Conservation (phyloP, 2,797 vertebrate species). For the Glossophaga mutica region DNA sequence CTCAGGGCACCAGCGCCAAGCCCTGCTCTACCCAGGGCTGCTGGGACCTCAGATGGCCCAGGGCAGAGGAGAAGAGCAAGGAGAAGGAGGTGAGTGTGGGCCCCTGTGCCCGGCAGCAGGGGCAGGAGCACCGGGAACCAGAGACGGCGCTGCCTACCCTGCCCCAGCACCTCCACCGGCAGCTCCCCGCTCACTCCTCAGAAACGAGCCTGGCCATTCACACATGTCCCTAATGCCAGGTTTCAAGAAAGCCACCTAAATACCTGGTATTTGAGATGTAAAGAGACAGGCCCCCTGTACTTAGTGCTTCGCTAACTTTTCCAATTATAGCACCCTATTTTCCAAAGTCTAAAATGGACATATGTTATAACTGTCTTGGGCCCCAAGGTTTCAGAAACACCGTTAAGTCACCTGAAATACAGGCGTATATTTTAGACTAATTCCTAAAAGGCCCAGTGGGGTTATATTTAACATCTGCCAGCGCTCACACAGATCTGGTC, state of each 20-base stretch:
- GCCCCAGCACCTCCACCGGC: neutral
- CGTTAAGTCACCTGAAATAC: conserved; percentile 73
- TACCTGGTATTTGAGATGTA: conserved; percentile 81
- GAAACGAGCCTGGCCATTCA: conserved; percentile 72
- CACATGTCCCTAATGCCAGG: conserved; percentile 82
- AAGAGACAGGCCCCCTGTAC: conserved; percentile 80
- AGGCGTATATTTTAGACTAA: conserved; percentile 75
- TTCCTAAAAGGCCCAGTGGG: conserved; percentile 64
- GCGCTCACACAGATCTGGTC: neutral
- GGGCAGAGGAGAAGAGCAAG: neutral
- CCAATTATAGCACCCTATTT: conserved; percentile 84
- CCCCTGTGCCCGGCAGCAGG: neutral
- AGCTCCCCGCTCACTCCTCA: conserved; percentile 34
- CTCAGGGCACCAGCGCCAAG: neutral
- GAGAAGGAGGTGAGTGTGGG: neutral
- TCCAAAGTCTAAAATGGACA: conserved; percentile 75
- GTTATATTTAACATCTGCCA: conserved; percentile 60
- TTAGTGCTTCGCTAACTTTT: conserved; percentile 79
- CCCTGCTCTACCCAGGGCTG: neutral
- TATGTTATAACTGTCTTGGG: conserved; percentile 76
- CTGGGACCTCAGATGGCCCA: neutral
- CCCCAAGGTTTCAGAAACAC: conserved; percentile 74
- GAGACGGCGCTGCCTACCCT: neutral
- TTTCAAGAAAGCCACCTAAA: conserved; percentile 83
- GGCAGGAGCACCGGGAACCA: neutral